Conservation (phyloP, 2,888 invertebrate genomes). For the Amiota mariae region DNA sequence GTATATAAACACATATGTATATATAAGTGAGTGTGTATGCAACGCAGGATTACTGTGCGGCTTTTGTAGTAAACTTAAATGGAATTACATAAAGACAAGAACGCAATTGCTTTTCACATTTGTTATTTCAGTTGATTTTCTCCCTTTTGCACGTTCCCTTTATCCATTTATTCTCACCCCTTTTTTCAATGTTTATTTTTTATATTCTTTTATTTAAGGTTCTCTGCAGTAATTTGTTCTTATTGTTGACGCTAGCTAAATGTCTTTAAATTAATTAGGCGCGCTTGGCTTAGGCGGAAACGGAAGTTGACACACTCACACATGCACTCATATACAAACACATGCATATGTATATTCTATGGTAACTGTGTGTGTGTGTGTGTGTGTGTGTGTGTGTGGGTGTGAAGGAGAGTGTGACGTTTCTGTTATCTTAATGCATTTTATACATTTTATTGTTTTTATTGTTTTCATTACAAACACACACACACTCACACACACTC, state of each 20-base stretch:
- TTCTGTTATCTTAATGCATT: no score
- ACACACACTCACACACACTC: no score
- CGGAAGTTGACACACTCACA: no score
- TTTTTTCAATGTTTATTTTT: neutral
- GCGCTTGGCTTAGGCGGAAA: neutral
- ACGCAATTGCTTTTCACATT: conserved; percentile 24
- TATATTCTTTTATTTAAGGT: neutral
- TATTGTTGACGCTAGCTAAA: conserved; percentile 12
- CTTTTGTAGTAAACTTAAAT: conserved; percentile 59
- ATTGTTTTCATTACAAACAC: neutral
- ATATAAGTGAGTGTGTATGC: neutral
- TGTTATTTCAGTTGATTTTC: no score
- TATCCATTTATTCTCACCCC: neutral
- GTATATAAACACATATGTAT: no score
- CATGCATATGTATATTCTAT: no score
- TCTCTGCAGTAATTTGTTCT: no score
- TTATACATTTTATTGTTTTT: neutral
- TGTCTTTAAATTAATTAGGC: conserved; percentile 52
- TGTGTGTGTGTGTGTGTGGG: no score
- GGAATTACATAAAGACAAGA: conserved; percentile 54
- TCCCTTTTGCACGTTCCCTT: no score
- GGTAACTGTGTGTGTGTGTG: no score
- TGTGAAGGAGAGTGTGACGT: no score
- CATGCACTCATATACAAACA: no score
- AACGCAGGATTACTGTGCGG: conserved; percentile 48